Base-by-base conservation (phyloP, 2,888 invertebrate species). In the Geotrupes spiniger region DNA sequence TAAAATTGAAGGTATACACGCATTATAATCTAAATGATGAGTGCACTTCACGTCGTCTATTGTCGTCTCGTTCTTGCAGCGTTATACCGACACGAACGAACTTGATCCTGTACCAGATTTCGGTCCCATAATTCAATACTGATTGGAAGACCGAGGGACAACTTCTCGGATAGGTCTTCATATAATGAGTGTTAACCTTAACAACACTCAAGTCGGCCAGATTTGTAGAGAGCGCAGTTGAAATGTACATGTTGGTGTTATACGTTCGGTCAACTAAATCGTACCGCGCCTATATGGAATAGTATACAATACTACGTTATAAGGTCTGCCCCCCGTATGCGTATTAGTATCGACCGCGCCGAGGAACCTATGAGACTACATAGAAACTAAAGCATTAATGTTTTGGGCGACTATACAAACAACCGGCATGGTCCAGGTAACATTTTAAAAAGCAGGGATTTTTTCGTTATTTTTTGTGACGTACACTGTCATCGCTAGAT, bases 121-220 rank as follows among this genome's bases (percentile, higher is more conserved):
- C 56, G 52, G 54, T 53, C 53, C 51, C 56, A 61, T 60, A 60
- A 59, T 59, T 62, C 62, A 60, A 62, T 61, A 61, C 52, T 57
- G 60, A 64, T 63, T 63, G 59, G 62, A 55, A 55, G 60, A 60
- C 56, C 58, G 58, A 62, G 63, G 62, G 63, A 63, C 62, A 63
- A 61, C 64, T 65, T 62, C 64, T 63, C 58, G 60, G 59, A 64
- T 66, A 64, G 64, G 65, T 66, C 66, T 67, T 68, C 65, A 68
- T 64, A 68, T 70, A 69, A 70, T 68, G 66, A 69, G 65, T 68
- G 66, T 65, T 69, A 68, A 68, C 66, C 66, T 68, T 66, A 68
- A 65, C 63, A 67, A 63, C 65, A 60, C 52, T 51, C 42, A 54
- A 63, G 53, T 47, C 33, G 56, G 27, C 56, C 63, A 61, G 43